Conservation (phyloP, 2,797 vertebrate genomes). For the Petrocephalus sullivani region DNA sequence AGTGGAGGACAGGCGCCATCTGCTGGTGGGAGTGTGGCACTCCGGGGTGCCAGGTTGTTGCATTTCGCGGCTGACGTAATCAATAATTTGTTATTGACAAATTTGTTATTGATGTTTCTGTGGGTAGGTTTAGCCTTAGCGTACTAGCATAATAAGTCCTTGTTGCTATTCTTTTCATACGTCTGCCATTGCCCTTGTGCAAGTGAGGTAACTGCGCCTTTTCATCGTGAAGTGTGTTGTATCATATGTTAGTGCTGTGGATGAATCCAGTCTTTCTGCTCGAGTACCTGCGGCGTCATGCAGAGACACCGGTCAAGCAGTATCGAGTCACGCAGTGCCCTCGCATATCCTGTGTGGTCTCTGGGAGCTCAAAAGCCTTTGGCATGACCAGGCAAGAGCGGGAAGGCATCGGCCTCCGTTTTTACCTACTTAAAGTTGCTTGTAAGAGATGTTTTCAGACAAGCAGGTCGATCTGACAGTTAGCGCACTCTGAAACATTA, state of each 20-base stretch:
- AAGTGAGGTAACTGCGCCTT: neutral
- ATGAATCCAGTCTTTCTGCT: neutral
- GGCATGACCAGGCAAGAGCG: neutral
- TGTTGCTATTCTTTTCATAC: neutral
- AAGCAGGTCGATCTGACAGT: neutral
- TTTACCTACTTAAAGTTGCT: neutral
- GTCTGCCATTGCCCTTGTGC: neutral
- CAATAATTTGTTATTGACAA: neutral
- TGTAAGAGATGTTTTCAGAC: neutral
- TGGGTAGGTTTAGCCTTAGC: neutral
- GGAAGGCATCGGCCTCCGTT: neutral
- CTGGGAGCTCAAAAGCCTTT: neutral
- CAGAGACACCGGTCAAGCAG: neutral
- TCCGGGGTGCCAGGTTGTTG: neutral
- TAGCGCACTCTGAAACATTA: neutral
- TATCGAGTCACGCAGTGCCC: neutral
- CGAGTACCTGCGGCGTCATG: neutral
- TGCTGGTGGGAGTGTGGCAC: neutral
- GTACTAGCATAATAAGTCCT: neutral
- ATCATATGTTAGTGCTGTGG: neutral
- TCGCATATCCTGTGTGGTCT: neutral
- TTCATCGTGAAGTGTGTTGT: neutral
- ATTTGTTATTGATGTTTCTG: neutral
- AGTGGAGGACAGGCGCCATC: neutral
- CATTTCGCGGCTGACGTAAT: neutral